Base-by-base conservation (phyloP, 2,888 invertebrate species). In the Strigamia maritima region DNA sequence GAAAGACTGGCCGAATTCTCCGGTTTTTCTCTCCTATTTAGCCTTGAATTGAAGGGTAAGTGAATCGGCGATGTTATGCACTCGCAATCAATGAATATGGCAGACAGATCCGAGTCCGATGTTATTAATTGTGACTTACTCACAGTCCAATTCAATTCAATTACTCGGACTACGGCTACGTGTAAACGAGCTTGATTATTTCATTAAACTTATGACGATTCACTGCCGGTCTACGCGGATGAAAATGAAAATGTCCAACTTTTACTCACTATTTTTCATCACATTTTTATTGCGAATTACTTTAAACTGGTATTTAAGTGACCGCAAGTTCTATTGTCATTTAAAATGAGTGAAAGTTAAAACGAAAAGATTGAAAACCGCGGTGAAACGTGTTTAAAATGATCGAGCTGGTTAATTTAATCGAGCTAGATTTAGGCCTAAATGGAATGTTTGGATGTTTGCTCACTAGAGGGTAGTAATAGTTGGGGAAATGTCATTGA, bases 21-120 rank as follows among this genome's bases (percentile, higher is more conserved):
- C 60, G 60, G 60, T 60, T 60, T 60, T 60, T 60, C 60, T 19
- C 19, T 24, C 60, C 60, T 22, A 24, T 60, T 60, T 60, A 60
- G 60, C 60, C 60, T 60, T 60, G 60, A 60, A 60, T 60, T 60
- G 60, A 60, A 60, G 60, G 60, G 60, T 60, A 60, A 60, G 60
- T 60, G 60, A 60, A 19, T 60, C 60, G 60, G 60, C 19, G 60
- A 24, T 60, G 60, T 60, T 60, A n/a, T n/a, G 60, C 60, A 60
- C 60, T 60, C 19, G 6, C 60, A 60, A 60, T 60, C 60, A 60
- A 60, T 60, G 60, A 60, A 60, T 60, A 60, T 60, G 60, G 60
- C 60, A 60, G 60, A 60, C 60, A 60, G 24, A 60, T 19, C 60
- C 35, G 19, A 24, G 60, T 60, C 10, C 10, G 60, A 60, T 60